These are phyloP conservation scores for Apostichopus californicus DNA, from an alignment of 35 echinoderm and acorn worm genomes.

Conservation along the genomic window DNA sequence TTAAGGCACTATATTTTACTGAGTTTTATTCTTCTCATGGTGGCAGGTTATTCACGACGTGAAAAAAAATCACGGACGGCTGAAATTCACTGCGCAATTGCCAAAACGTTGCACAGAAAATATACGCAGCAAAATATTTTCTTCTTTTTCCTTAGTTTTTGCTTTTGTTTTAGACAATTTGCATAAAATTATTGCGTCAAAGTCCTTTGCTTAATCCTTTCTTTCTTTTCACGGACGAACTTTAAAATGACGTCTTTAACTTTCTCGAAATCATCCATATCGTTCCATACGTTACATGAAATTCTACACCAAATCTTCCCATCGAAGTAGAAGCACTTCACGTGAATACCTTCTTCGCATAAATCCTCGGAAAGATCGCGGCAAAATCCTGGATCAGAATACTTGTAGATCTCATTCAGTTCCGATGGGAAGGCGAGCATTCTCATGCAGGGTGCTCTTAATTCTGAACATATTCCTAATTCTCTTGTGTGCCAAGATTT, in stretches of 20 bases:
- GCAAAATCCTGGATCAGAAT: neutral
- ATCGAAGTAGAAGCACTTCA: conserved; percentile 1
- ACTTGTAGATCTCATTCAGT: neutral
- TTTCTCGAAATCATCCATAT: conserved; percentile 25
- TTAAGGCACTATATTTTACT: no score
- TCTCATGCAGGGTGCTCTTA: conserved; percentile 7
- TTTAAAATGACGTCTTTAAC: conserved; percentile 13
- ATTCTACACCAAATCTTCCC: conserved; percentile 18
- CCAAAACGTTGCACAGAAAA: no score
- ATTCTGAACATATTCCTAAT: neutral
- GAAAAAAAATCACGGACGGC: no score
- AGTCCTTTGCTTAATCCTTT: neutral
- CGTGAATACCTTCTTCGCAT: neutral
- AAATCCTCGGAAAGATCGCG: neutral
- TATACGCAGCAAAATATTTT: no score
- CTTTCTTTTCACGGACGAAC: neutral
- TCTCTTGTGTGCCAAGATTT: neutral
- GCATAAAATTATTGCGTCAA: neutral
- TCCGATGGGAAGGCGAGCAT: neutral
- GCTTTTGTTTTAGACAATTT: no score
- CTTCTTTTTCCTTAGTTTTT: no score
- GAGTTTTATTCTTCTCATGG: no score
- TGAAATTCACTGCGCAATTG: no score
- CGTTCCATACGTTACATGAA: conserved; percentile 40
- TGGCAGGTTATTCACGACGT: no score